These are phyloP conservation scores for Pecten maximus DNA, from an alignment of 2,888 invertebrate genomes.

Conservation along the genomic window DNA sequence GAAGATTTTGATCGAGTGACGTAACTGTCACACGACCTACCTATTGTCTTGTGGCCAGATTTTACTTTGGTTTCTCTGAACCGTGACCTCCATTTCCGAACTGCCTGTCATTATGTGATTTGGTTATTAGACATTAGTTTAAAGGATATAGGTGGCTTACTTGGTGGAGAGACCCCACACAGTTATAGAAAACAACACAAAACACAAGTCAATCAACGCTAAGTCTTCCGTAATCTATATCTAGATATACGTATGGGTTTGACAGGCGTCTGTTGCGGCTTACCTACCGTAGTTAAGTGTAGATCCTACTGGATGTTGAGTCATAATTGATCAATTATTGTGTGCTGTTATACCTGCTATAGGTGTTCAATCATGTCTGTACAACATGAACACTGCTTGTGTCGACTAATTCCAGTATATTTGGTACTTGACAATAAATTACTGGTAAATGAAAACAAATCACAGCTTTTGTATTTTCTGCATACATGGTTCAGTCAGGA, in stretches of 20 bases:
- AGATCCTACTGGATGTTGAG: neutral
- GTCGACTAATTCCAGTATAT: neutral
- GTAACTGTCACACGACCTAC: neutral
- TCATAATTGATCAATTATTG: conserved; percentile 29
- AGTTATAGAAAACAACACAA: conserved; percentile 34
- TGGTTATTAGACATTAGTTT: conserved; percentile 8
- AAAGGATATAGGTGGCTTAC: neutral
- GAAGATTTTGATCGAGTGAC: neutral
- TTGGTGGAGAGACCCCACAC: conserved; percentile 9
- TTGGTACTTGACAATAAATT: no score
- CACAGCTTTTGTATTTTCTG: no score
- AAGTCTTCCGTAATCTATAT: conserved; percentile 17
- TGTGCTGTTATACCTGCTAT: neutral
- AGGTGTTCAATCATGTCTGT: conserved; percentile 23
- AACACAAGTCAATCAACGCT: conserved; percentile 24
- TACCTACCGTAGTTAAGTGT: conserved; percentile 1
- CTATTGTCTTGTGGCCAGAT: conserved; percentile 14
- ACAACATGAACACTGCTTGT: neutral
- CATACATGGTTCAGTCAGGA: no score
- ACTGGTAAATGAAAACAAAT: no score
- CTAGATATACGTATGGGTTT: neutral
- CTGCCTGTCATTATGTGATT: conserved; percentile 5
- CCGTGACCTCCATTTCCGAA: conserved; percentile 27
- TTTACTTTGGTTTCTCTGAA: neutral
- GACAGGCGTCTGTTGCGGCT: neutral